A percentile compares a stretch with the other conserved stretches of the same genome.
phyloP scores from a whole-genome alignment of 2,113 vertebrate species.

The Cottus gobio region DNA sequence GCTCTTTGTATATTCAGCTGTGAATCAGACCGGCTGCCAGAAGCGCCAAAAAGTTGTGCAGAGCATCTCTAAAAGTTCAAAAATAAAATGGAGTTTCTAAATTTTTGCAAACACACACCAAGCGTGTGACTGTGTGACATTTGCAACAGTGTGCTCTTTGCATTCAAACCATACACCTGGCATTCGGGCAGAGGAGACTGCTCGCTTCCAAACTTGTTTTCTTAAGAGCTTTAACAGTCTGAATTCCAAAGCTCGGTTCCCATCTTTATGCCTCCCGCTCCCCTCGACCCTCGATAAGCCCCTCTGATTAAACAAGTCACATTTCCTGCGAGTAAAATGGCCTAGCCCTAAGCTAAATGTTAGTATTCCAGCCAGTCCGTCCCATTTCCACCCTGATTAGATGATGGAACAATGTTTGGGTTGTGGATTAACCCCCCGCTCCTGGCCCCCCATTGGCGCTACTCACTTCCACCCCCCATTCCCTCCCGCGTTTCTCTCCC shows the following conservation, averaged over 20 bases:
- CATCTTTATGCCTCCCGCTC: slow-evolving; percentile 37
- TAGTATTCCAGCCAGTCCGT: slow-evolving; percentile 64
- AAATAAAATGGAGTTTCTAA: slow-evolving; percentile 7
- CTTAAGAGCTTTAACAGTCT: slow-evolving; percentile 39
- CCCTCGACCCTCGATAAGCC: slow-evolving; percentile 52
- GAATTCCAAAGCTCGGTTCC: slow-evolving; percentile 27
- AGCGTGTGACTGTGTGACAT: neutral
- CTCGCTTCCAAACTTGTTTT: slow-evolving; percentile 44
- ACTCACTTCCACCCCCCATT: slow-evolving; percentile 40
- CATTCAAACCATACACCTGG: slow-evolving; percentile 10
- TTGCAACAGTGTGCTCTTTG: neutral
- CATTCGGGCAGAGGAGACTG: slow-evolving; percentile 30
- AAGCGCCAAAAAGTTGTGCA: neutral
- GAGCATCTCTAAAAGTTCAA: neutral
- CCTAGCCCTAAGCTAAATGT: slow-evolving; percentile 65
- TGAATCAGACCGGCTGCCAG: neutral
- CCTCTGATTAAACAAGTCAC: slow-evolving; percentile 61
- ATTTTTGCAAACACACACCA: neutral
- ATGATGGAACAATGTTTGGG: slow-evolving; percentile 72
- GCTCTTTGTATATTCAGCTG: slow-evolving; percentile 17
- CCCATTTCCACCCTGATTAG: slow-evolving; percentile 72
- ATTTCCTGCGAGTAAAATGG: slow-evolving; percentile 59
- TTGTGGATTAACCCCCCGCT: slow-evolving; percentile 70
- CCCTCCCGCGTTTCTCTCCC: slow-evolving; percentile 24
- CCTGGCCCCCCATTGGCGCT: slow-evolving; percentile 47